Conservation (phyloP, 2,797 vertebrate genomes). For the Ceryle rudis region DNA sequence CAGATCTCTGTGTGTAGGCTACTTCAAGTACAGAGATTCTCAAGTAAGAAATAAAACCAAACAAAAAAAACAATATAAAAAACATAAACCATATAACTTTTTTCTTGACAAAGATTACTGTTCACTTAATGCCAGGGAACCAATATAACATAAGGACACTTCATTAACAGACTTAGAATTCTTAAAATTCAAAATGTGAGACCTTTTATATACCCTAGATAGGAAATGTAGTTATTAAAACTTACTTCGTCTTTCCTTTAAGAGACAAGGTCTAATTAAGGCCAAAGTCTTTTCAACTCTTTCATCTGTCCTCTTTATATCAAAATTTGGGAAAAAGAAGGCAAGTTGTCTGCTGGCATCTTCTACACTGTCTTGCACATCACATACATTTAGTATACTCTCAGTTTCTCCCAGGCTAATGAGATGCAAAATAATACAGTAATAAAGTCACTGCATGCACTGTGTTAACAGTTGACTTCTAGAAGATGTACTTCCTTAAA, state of each 20-base stretch:
- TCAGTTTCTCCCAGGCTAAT: slow-evolving; percentile 46
- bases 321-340: slow-evolving; percentile 78
- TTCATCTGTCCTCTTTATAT: background rate
- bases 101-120: background rate
- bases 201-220: background rate
- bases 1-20: background rate
- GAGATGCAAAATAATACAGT: background rate
- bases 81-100: background rate
- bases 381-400: slow-evolving; percentile 54
- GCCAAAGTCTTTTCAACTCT: slow-evolving; percentile 70
- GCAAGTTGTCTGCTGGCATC: slow-evolving; percentile 73
- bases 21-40: background rate
- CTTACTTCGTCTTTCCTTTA: slow-evolving; percentile 72
- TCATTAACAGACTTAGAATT: background rate
- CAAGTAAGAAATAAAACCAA: background rate
- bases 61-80: no score
- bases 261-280: slow-evolving; percentile 76
- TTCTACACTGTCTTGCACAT: slow-evolving; percentile 59
- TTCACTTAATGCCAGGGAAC: background rate
- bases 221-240: background rate
- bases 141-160: background rate
- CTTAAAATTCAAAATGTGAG: background rate
- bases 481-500: background rate
- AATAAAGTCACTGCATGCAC: background rate
- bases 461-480: background rate